Evolutionary conservation across 2,888 invertebrate species (phyloP).

Genomic region (Polyommatus iphigenia): DNA sequence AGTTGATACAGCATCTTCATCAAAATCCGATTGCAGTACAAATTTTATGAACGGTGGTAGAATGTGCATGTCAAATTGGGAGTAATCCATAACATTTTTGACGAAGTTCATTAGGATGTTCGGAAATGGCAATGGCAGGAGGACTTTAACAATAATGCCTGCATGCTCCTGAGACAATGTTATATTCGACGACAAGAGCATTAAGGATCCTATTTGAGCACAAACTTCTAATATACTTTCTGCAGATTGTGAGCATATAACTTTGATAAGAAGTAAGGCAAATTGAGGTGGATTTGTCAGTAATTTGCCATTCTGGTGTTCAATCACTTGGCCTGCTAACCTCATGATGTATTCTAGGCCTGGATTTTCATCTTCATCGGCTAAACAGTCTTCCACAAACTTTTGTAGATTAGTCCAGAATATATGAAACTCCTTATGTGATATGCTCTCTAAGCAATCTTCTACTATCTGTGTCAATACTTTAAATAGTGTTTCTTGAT

Average conservation of each 20-base stretch:
- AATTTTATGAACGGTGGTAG: conserved; percentile 84
- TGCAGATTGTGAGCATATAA: conserved; percentile 70
- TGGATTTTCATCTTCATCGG: conserved; percentile 59
- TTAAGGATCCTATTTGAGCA: conserved; percentile 78
- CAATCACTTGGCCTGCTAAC: conserved; percentile 81
- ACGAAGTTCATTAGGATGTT: conserved; percentile 83
- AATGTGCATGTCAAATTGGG: conserved; percentile 86
- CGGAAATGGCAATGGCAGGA: conserved; percentile 79
- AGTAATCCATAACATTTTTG: conserved; percentile 82
- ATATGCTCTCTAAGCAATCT: conserved; percentile 82
- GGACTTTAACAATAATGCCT: conserved; percentile 83
- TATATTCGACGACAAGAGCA: conserved; percentile 82
- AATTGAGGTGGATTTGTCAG: conserved; percentile 81
- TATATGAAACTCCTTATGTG: conserved; percentile 81
- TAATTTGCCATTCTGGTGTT: conserved; percentile 83
- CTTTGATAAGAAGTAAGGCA: conserved; percentile 77
- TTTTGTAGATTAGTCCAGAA: conserved; percentile 82
- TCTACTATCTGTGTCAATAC: conserved; percentile 83
- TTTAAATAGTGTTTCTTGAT: conserved; percentile 80
- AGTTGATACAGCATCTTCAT: conserved; percentile 78
- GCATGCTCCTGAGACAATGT: conserved; percentile 87
- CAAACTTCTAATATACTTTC: conserved; percentile 73
- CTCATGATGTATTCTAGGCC: conserved; percentile 74
- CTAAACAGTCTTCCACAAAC: conserved; percentile 60
- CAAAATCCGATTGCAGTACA: conserved; percentile 76